Percentiles rank a stretch among this genome's conserved stretches.
These are phyloP conservation scores for Mergus octosetaceus DNA, from an alignment of 2,797 vertebrate species.

Conservation along the genomic window DNA sequence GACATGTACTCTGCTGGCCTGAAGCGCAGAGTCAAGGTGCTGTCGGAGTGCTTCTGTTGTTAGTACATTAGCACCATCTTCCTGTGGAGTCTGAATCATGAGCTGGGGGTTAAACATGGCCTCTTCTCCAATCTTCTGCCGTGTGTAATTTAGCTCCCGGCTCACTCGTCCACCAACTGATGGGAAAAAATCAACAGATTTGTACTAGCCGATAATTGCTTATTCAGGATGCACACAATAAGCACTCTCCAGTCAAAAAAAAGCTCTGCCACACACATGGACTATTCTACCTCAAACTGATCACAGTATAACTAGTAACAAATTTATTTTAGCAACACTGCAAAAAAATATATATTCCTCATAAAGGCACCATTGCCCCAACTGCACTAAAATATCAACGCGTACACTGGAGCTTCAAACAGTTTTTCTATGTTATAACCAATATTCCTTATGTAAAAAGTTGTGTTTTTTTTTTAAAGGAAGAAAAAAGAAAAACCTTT, in stretches of 20 bases:
- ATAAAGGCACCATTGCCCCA: neutral
- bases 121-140: slow-evolving; percentile 98
- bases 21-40: slow-evolving; percentile 93
- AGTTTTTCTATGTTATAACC: slow-evolving; percentile 10
- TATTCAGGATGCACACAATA: neutral
- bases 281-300: neutral
- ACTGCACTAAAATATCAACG: neutral
- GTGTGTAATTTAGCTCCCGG: slow-evolving; percentile 95
- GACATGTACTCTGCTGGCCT: slow-evolving; percentile 95
- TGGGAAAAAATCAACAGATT: slow-evolving; percentile 62
- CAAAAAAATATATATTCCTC: neutral
- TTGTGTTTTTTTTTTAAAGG: no score
- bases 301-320: neutral
- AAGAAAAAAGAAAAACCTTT: slow-evolving; percentile 35
- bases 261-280: no score
- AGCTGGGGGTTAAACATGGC: slow-evolving; percentile 98
- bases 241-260: neutral
- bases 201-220: slow-evolving; percentile 45
- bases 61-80: slow-evolving; percentile 91
- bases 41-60: slow-evolving; percentile 92
- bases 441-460: slow-evolving; percentile 2
- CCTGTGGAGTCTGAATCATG: slow-evolving; percentile 97
- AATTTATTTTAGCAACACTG: neutral
- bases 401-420: neutral
- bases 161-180: slow-evolving; percentile 97